Evolutionary conservation across 53 echinoderm and acorn worm genomes (phyloP).

Genomic region (Echinometra lucunter): DNA sequence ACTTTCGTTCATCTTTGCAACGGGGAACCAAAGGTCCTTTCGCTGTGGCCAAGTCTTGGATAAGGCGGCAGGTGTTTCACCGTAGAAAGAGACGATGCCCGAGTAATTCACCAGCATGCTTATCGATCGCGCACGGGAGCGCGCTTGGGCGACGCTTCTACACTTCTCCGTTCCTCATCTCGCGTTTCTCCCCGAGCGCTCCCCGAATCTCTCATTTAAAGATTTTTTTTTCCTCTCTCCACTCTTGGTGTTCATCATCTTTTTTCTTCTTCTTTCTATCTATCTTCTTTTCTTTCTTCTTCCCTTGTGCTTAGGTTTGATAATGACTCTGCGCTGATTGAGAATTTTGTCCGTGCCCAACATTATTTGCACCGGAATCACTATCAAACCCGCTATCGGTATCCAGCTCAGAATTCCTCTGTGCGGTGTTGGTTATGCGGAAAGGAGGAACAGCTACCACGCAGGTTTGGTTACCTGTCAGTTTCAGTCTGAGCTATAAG

Average conservation of each 20-base stretch:
- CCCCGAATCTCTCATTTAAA: conserved; percentile 28
- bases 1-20: conserved; percentile 32
- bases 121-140: conserved; percentile 68
- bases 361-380: neutral
- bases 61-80: conserved; percentile 49
- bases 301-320: neutral
- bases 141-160: conserved; percentile 59
- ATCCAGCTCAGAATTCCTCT: neutral
- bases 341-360: conserved; percentile 15
- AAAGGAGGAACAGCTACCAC: neutral
- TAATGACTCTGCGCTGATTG: conserved; percentile 41
- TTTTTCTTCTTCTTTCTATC: neutral
- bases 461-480: neutral
- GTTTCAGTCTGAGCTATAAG: neutral
- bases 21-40: conserved; percentile 29
- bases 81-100: conserved; percentile 21
- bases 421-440: neutral
- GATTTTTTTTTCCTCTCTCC: neutral
- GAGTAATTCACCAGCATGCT: conserved; percentile 70
- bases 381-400: conserved; percentile 11
- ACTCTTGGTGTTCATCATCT: no score
- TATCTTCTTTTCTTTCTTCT: conserved; percentile 16
- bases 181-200: conserved; percentile 54
- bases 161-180: conserved; percentile 32
- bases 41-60: conserved; percentile 12